Conservation (phyloP, 2,888 invertebrate species). For the Silvanus unidentatus region DNA sequence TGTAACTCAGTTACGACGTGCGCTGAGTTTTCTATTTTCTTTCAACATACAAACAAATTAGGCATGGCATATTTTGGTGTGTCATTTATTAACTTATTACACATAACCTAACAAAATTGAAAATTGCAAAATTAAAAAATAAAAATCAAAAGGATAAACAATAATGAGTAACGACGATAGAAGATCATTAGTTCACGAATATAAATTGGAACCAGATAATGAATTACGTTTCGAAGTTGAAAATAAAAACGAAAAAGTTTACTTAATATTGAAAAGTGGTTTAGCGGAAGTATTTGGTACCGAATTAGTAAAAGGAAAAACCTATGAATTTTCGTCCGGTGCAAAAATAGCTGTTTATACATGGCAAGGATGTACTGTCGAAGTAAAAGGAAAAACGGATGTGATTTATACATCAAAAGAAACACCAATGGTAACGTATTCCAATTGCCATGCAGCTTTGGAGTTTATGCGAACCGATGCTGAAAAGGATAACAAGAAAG, state of each 20-base stretch:
- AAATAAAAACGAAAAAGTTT: constrained; percentile 75
- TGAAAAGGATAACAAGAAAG: constrained; percentile 65
- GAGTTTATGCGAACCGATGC: constrained; percentile 83
- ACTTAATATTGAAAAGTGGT: constrained; percentile 78
- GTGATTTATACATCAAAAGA: constrained; percentile 93
- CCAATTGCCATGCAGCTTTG: constrained; percentile 92
- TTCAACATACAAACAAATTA: too few relatives aligned
- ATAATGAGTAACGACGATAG: constrained; percentile 23
- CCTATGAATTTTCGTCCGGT: constrained; percentile 81
- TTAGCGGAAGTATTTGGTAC: constrained; percentile 96
- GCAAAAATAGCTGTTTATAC: constrained; percentile 95
- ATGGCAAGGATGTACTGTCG: constrained; percentile 89
- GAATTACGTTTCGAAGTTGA: constrained; percentile 95
- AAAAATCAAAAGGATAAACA: too few relatives aligned
- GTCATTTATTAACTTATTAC: too few relatives aligned
- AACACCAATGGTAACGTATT: constrained; percentile 93
- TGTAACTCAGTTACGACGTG: too few relatives aligned
- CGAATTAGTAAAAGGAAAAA: constrained; percentile 87
- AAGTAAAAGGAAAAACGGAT: constrained; percentile 82
- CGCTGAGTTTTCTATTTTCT: too few relatives aligned
- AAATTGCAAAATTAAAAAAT: neutral
- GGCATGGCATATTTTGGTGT: too few relatives aligned
- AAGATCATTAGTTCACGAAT: constrained; percentile 54
- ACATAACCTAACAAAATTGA: neutral
- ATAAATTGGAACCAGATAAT: constrained; percentile 77